Evolutionary conservation across 2,797 vertebrate genomes (phyloP).

Genomic region (Oreochromis grahami): DNA sequence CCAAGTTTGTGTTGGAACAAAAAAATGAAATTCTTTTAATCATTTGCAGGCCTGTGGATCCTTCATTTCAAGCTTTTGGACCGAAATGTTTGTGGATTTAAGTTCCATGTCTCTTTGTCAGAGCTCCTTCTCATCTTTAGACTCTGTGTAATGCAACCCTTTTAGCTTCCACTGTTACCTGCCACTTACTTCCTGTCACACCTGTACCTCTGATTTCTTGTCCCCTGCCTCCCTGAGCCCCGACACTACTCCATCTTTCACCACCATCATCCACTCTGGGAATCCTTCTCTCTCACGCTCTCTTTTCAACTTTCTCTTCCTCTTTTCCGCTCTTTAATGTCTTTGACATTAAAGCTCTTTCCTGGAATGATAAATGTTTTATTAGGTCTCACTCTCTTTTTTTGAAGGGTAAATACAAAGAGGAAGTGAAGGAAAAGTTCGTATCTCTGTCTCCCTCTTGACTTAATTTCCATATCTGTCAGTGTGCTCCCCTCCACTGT

Average conservation of each 20-base stretch:
- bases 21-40: neutral
- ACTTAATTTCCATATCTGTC: slow-evolving; percentile 74
- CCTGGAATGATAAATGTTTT: slow-evolving; percentile 79
- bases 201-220: slow-evolving; percentile 25
- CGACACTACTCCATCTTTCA: slow-evolving; percentile 20
- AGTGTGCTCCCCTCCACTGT: slow-evolving; percentile 34
- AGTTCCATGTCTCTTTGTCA: neutral
- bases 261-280: slow-evolving; percentile 23
- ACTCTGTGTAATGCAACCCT: neutral
- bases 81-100: neutral
- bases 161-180: neutral
- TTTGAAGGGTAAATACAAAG: slow-evolving; percentile 77
- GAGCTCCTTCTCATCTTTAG: neutral
- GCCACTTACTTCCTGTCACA: slow-evolving; percentile 4
- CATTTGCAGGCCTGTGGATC: neutral
- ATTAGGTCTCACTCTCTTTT: slow-evolving; percentile 62
- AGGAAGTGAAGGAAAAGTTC: slow-evolving; percentile 60
- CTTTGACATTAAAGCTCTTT: slow-evolving; percentile 71
- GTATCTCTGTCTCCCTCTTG: slow-evolving; percentile 48
- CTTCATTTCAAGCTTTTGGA: neutral
- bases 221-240: slow-evolving; percentile 5
- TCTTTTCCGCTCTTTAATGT: slow-evolving; percentile 67
- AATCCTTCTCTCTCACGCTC: neutral
- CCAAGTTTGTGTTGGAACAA: neutral
- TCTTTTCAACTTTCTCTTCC: slow-evolving; percentile 36